A percentile compares a stretch with the other conserved stretches of the same genome.
Evolutionary conservation across 2,113 vertebrate genomes (phyloP).

Genomic region (Procavia capensis): DNA sequence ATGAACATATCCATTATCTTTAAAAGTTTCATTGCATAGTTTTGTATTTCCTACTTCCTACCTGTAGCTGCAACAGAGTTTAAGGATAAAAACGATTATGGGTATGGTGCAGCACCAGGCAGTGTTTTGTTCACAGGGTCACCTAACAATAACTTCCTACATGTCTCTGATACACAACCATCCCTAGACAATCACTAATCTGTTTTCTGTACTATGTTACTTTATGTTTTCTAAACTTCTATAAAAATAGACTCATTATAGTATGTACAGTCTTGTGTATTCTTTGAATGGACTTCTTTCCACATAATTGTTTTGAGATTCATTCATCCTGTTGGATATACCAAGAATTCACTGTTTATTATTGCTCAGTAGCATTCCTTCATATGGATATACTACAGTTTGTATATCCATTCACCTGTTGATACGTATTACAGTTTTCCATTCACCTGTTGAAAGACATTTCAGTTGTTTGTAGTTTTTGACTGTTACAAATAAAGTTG

Average conservation of each 20-base stretch:
- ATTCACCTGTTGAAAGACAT: not conserved
- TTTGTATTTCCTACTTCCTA: not conserved
- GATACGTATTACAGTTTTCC: not conserved
- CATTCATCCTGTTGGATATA: not conserved
- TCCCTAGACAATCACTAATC: not conserved
- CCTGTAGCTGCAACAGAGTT: too few relatives aligned
- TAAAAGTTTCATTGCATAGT: not conserved
- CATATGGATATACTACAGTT: accelerated
- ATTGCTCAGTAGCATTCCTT: not conserved
- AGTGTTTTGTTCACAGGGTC: too few relatives aligned
- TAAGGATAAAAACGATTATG: too few relatives aligned
- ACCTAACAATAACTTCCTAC: too few relatives aligned
- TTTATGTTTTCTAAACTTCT: not conserved
- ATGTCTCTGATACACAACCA: too few relatives aligned
- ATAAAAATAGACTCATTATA: not conserved
- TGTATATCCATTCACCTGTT: not conserved
- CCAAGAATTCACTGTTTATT: not conserved
- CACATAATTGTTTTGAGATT: not conserved
- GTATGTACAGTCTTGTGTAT: not conserved
- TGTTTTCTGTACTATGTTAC: not conserved
- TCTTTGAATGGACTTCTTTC: not conserved
- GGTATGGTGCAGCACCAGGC: too few relatives aligned
- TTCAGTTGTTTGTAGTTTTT: not conserved
- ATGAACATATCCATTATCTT: not conserved
- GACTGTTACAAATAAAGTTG: not conserved